Base-by-base conservation (phyloP, 2,888 invertebrate species). In the Agrotis exclamationis region DNA sequence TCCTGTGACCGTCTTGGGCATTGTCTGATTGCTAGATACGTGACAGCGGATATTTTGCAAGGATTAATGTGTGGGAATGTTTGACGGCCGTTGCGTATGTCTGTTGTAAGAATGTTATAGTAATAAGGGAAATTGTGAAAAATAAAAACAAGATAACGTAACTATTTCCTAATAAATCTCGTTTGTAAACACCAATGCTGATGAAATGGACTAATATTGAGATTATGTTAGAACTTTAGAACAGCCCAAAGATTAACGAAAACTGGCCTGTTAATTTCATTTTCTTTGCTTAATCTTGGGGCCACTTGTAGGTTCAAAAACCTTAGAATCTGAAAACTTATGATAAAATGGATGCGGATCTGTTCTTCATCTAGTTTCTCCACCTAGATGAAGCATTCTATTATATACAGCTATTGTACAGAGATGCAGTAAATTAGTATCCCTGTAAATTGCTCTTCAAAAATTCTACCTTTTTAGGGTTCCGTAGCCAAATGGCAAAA, bases 1-100 rank as follows among this genome's bases (percentile, higher is more conserved):
- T 89, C 89, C 84, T 88, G 85, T 88, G 90, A 87, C 86, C 89
- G 86, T 82, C 86, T 87, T 88, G 86, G 48, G 24, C 20, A 66
- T 74, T 62, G 68, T 54, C 64, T 58, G 56, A 72, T 75, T 64
- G 54, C 60, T 68, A 86, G 63, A 39, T 69, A 86, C 93, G 93
- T 93, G 93, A 90, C 88, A 85, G 86, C 86, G 82, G 90, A 86
- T 86, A 86, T 83, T 89, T 87, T 53, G 88, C 80, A 81, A 85
- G 90, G 93, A 93, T 93, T 93, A 89, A 67, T 85, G 86, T 87
- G 86, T 86, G 89, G 85, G 84, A 85, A 83, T 65, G 67, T 73
- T 75, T 47, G 67, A 22, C 62, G 59, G 65, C 45, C 74, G 78
- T 80, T 74, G 69, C 24, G 60, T 50, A 54, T 47, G 18, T 51